Base-by-base conservation (phyloP, 2,113 vertebrate genomes). In the Malaclemys terrapin region DNA sequence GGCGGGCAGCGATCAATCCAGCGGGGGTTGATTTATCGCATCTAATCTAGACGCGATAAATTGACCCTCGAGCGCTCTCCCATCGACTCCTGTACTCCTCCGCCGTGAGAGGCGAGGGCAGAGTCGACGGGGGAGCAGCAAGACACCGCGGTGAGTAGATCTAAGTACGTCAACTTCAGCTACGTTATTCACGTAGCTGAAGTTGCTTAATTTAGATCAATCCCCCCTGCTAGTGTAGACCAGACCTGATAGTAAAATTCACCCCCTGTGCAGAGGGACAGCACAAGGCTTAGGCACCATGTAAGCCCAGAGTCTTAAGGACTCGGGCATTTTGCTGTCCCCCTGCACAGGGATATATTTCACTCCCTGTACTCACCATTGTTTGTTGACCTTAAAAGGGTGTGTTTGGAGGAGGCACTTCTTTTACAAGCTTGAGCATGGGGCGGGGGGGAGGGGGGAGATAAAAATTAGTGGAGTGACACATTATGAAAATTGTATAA, bases 311-410 rank as follows among this genome's bases (percentile, higher is more conserved):
- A 42, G n/a, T 31, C 56, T 42, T 24, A 89, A 47, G 35, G 38
- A 38, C 38, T 45, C 3, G 22, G 24, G 38, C 24, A 76, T 88
- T 49, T 87, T 65, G 10, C 47, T 22, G 2, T 56, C 8, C 2
- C 0, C 29, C 0, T 1, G 22, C 72, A 5, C 20, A 11, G 38
- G 11, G 72, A 5, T 45, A 14, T 42, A 76, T 54, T 84, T 50
- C 24, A 25, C 42, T 86, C 9, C 25, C 8, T 38, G 4, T 38
- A 0, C 83, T 76, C 12, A 1, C 57, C 1, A 1, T 27, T 4
- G 47, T 31, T 31, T 35, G 19, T 42, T 52, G 38, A 31, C 25
- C 27, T 49, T 59, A 31, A 25, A 62, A 88, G 27, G 85, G 16
- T 52, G 76, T 35, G n/a, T 82, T 75, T 56, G 17, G n/a, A 59